These are phyloP conservation scores for Andrena dorsata DNA, from an alignment of 2,888 invertebrate species.

Conservation along the genomic window DNA sequence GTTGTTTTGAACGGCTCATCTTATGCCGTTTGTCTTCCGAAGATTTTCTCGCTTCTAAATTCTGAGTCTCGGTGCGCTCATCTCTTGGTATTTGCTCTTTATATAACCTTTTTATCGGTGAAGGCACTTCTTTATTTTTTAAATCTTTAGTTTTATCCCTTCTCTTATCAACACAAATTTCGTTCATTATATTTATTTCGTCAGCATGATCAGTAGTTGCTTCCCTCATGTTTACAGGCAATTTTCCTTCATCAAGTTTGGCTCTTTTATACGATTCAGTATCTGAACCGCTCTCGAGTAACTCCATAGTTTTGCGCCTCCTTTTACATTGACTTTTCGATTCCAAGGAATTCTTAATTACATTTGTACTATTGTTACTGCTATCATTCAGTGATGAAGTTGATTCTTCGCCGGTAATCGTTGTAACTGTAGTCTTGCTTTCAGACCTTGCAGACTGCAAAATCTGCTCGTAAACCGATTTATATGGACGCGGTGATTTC, in stretches of 20 bases:
- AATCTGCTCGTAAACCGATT: conserved; percentile 61
- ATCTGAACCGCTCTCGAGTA: conserved; percentile 42
- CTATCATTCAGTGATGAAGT: not conserved
- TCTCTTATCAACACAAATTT: conserved; percentile 3
- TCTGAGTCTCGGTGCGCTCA: not conserved
- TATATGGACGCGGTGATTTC: conserved; percentile 22
- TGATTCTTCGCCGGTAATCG: not conserved
- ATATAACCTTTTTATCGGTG: not conserved
- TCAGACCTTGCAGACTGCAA: conserved; percentile 37
- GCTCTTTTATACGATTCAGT: conserved; percentile 34
- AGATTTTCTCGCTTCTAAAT: conserved; percentile 38
- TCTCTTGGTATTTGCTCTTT: not conserved
- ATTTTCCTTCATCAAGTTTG: conserved; percentile 26
- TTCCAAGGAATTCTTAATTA: conserved; percentile 10
- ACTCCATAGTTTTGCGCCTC: conserved; percentile 45
- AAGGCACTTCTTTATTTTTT: conserved; percentile 3
- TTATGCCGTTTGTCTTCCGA: conserved; percentile 13
- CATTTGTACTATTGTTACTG: conserved; percentile 1
- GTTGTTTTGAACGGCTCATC: conserved; percentile 19
- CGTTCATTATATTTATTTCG: not conserved
- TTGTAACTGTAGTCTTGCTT: conserved; percentile 15
- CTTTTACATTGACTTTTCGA: conserved; percentile 41
- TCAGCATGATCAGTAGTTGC: not conserved
- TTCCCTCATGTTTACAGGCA: not conserved
- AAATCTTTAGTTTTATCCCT: conserved; percentile 1